These are phyloP conservation scores for Xiphophorus birchmanni DNA, from an alignment of 2,797 vertebrate species.

Conservation along the genomic window DNA sequence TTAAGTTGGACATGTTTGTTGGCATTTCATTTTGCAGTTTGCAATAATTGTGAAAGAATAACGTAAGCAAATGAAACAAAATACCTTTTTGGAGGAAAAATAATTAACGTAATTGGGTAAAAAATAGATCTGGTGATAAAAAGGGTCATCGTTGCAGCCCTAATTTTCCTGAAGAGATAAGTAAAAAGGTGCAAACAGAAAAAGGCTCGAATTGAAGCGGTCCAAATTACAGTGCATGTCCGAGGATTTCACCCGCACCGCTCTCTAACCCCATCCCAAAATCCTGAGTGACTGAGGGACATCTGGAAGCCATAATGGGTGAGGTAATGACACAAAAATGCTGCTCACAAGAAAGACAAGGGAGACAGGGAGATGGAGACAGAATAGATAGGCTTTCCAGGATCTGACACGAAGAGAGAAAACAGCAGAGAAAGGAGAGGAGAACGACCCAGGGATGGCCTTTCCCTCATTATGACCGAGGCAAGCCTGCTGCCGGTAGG, in stretches of 20 bases:
- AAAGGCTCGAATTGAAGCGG: conserved; percentile 39
- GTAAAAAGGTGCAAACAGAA: not conserved
- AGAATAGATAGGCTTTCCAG: conserved; percentile 33
- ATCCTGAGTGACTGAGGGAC: conserved; percentile 69
- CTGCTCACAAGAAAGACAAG: conserved; percentile 65
- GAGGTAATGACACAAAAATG: conserved; percentile 85
- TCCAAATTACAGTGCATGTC: conserved; percentile 67
- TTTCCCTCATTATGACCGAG: conserved; percentile 47
- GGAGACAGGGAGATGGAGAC: conserved; percentile 34
- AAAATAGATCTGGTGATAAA: not conserved
- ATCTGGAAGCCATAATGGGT: conserved; percentile 85
- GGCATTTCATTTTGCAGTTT: not conserved
- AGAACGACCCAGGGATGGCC: conserved; percentile 56
- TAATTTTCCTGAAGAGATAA: not conserved
- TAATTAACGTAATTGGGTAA: not conserved
- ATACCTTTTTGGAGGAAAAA: not conserved
- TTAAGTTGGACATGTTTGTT: not conserved
- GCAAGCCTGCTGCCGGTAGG: not conserved
- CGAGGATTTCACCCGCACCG: conserved; percentile 47
- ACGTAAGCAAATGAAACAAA: not conserved
- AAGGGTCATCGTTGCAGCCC: not conserved
- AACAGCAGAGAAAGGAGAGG: conserved; percentile 7
- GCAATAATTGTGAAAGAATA: not conserved
- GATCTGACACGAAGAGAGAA: conserved; percentile 32
- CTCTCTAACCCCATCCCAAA: conserved; percentile 53